Conservation (phyloP, 2,797 vertebrate genomes). For the Alfaro cultratus region DNA sequence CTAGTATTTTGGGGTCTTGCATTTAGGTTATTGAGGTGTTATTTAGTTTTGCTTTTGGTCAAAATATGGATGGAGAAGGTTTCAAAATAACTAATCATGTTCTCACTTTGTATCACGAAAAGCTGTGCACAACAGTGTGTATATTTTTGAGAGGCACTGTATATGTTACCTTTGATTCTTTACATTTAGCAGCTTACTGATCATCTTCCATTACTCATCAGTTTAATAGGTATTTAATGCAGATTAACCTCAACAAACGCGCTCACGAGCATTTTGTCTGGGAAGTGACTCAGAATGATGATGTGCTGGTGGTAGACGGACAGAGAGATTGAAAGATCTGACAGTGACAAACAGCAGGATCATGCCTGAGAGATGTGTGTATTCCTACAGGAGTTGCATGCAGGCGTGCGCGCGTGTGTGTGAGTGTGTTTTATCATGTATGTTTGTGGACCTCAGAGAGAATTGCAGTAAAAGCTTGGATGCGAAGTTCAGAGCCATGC, state of each 20-base stretch:
- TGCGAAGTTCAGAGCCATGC: conserved; percentile 62
- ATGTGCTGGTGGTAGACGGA: conserved; percentile 51
- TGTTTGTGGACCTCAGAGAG: conserved; percentile 48
- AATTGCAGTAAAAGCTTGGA: conserved; percentile 72
- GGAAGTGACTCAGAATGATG: conserved; percentile 64
- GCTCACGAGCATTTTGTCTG: conserved; percentile 47
- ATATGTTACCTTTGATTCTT: not conserved
- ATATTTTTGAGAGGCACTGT: not conserved
- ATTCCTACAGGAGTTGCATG: conserved; percentile 16
- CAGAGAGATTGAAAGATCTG: conserved; percentile 60
- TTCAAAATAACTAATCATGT: not conserved
- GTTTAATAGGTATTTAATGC: conserved; percentile 9
- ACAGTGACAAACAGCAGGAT: conserved; percentile 58
- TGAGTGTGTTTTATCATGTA: conserved; percentile 26
- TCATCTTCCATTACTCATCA: not conserved
- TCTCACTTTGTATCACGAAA: not conserved
- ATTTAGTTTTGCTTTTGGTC: not conserved
- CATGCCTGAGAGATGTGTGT: conserved; percentile 55
- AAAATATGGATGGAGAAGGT: not conserved
- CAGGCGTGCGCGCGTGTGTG: not conserved
- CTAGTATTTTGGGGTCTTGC: not conserved
- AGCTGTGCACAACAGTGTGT: not conserved
- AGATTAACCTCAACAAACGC: conserved; percentile 56
- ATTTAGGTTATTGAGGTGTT: not conserved
- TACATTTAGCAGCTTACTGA: not conserved